Evolutionary conservation across 2,113 vertebrate species (phyloP).

Genomic region (Oreocharis arfaki): DNA sequence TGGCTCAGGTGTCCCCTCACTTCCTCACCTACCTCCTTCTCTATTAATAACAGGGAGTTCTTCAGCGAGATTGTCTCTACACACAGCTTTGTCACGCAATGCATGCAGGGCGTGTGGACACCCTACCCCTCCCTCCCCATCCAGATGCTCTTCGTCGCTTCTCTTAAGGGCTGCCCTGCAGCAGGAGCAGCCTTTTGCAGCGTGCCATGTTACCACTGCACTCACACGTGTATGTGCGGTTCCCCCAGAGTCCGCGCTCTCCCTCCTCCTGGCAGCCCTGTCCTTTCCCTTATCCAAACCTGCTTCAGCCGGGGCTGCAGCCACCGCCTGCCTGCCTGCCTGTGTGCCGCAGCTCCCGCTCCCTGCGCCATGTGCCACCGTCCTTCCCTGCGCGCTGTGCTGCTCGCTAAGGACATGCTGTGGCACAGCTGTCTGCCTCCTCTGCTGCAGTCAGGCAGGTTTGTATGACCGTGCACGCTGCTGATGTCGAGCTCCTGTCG

Average conservation of each 20-base stretch:
- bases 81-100: background rate
- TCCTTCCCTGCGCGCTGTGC: background rate
- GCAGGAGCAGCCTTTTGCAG: background rate
- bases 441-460: slow-evolving; percentile 1
- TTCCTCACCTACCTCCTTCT: background rate
- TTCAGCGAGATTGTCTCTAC: background rate
- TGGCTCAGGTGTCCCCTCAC: background rate
- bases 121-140: background rate
- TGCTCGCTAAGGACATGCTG: background rate
- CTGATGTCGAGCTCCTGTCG: slow-evolving; percentile 37
- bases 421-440: background rate
- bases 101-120: background rate
- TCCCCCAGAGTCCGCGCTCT: accelerated
- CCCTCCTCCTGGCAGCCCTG: background rate
- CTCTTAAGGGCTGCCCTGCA: background rate
- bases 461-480: background rate
- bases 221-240: accelerated
- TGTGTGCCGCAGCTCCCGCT: background rate
- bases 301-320: background rate
- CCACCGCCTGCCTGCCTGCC: background rate
- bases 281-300: background rate
- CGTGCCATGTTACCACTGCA: accelerated
- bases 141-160: background rate
- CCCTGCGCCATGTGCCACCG: background rate
- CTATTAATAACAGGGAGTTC: background rate